These are phyloP conservation scores for Cyanoramphus novaezelandiae DNA, from an alignment of 2,113 vertebrate species.

Conservation along the genomic window DNA sequence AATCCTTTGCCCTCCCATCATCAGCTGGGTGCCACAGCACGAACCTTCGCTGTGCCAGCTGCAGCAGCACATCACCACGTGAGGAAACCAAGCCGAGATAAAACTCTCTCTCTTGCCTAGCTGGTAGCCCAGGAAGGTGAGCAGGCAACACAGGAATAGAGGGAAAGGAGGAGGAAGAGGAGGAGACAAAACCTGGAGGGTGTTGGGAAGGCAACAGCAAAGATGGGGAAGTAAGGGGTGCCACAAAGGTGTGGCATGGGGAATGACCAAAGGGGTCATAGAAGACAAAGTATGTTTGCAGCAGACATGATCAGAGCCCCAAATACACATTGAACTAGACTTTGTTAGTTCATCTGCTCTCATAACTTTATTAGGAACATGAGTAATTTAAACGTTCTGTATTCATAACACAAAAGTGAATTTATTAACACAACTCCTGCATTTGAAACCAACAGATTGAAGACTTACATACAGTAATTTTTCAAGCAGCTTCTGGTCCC, in stretches of 20 bases:
- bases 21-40: background rate
- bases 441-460: background rate
- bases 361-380: background rate
- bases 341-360: background rate
- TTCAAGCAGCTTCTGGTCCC: background rate
- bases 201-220: background rate
- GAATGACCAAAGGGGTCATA: background rate
- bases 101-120: background rate
- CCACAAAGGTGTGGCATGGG: background rate
- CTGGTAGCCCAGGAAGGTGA: background rate
- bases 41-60: background rate
- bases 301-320: background rate
- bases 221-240: background rate
- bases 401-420: background rate
- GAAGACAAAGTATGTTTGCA: background rate
- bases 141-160: accelerated
- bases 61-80: background rate
- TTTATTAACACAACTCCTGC: background rate
- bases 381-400: background rate
- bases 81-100: background rate
- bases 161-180: background rate
- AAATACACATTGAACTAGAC: background rate
- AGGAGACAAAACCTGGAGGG: background rate
- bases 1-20: background rate
- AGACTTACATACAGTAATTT: background rate